Evolutionary conservation across 53 echinoderm and acorn worm genomes (phyloP), one percentile per base, ranked within the genome.

Genomic region (Mesocentrotus franciscanus): DNA sequence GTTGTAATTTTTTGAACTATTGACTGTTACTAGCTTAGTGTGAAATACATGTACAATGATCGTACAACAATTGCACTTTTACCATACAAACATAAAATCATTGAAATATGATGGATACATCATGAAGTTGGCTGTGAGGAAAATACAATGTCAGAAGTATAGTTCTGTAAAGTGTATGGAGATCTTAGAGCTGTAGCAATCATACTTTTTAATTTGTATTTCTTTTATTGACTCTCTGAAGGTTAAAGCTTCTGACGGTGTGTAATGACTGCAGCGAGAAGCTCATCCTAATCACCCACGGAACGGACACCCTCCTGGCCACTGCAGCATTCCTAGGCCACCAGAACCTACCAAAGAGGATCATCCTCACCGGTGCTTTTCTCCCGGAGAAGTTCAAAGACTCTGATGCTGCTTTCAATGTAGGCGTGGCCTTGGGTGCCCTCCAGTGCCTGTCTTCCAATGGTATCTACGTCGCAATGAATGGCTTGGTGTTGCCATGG

Each of bases 341-440:
- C 36, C 96, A 96, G 92, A 64, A 93, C 62, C 85, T 96, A 42
- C 90, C 94, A 32, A 97, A 97, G 96, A 96, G 30, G 9, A 96
- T 97, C 87, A 78, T 97, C 78, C 84, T 97, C 55, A 97, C 97
- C 0, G 97, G 97, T 30, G 93, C 97, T 20, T 97, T 97, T 55
- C 95, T 97, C n/a, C 97, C 97, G 10, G 97, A 96, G 5, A 95
- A 96, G 30, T 97, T 97, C 78, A 96, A 95, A 92, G 93, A 95
- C 72, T 96, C 97, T 1, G 97, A 97, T 70, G 97, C 97, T 9
- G 85, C 92, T 60, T 96, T 97, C 79, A 97, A 97, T 60, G 72
- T 97, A 8, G 97, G 97, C 2, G 84, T 96, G 55, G 97, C 97
- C 20, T 8, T 97, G 13, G 97, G 97, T 57, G 97, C 97, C 15